Base-by-base conservation (phyloP, 2,888 invertebrate species). In the Hyppa rectilinea region DNA sequence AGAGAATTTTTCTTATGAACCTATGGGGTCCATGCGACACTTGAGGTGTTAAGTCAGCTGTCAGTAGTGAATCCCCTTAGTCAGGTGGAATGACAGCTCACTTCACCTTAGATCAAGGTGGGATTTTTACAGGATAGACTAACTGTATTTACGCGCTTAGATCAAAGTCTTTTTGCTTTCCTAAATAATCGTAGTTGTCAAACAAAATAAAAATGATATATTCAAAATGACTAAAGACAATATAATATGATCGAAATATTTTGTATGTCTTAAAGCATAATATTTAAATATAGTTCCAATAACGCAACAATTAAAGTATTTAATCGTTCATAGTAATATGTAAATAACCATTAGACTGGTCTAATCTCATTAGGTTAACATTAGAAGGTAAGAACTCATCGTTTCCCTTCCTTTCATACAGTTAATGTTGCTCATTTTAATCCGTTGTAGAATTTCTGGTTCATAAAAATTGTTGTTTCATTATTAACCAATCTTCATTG, bases 231-330 rank as follows among this genome's bases (percentile, higher is more conserved):
- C 72, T 82, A 78, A 84, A 84, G 90, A 92, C 93, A 92, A 92
- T 92, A 90, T 87, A 83, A 84, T 71, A 71, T 82, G 80, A 88
- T 78, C 79, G 82, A 87, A 88, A 83, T 81, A 79, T 85, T 77
- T 86, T 83, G 77, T 82, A 82, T 74, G 80, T 85, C 83, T 36
- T 70, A 83, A 83, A 78, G 82, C 86, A 88, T 91, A 89, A 88
- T 87, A 84, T 70, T 85, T 87, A 88, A 80, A 55, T 82, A 82
- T 88, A 87, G 77, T 86, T 87, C 80, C 68, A 78, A 84, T 87
- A 90, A 90, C 89, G 91, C 92, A 92, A 92, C 91, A 92, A 91
- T 82, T 88, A 87, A 84, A 50, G 73, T 81, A 85, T 81, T 76
- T 84, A 81, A 80, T 84, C 80, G 70, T 78, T 80, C 63, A 71